Evolutionary conservation across 2,797 vertebrate species (phyloP).

Genomic region (Masticophis lateralis): DNA sequence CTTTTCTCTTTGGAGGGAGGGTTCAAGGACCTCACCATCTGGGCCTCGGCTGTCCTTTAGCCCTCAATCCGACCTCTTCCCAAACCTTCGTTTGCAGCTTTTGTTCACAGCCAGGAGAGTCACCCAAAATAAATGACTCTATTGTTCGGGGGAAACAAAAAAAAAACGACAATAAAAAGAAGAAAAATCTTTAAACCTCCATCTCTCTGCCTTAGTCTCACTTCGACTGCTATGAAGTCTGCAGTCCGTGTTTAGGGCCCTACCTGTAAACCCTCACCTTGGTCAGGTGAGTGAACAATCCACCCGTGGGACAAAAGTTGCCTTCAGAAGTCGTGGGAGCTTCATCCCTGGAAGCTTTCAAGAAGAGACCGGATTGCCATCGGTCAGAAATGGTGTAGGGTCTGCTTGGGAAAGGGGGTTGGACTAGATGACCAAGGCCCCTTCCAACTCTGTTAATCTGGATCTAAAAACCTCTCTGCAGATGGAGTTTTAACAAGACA

Average conservation of each 20-base stretch:
- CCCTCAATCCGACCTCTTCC: background rate
- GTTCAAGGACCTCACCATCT: background rate
- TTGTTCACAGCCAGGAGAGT: background rate
- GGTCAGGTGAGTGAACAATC: background rate
- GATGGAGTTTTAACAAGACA: background rate
- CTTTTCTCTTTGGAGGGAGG: background rate
- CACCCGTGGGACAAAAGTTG: too few relatives aligned
- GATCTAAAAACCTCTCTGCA: background rate
- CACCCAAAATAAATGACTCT: background rate
- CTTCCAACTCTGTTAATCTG: too few relatives aligned
- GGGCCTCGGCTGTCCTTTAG: background rate
- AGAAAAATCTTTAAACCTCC: background rate
- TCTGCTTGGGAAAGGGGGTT: too few relatives aligned
- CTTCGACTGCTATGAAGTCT: background rate
- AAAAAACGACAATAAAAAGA: background rate
- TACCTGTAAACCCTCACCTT: background rate
- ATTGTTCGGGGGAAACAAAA: conserved; percentile 14
- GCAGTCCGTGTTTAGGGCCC: background rate
- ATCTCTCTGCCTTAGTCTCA: conserved; percentile 3
- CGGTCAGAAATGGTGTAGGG: too few relatives aligned
- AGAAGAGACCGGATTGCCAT: too few relatives aligned
- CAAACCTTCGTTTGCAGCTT: background rate
- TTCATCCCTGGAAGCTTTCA: too few relatives aligned
- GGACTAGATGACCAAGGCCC: too few relatives aligned
- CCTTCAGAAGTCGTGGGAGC: too few relatives aligned